A percentile compares a stretch with the other conserved stretches of the same genome.
phyloP scores from a whole-genome alignment of 2,113 vertebrate species.

The Propithecus coquereli region DNA sequence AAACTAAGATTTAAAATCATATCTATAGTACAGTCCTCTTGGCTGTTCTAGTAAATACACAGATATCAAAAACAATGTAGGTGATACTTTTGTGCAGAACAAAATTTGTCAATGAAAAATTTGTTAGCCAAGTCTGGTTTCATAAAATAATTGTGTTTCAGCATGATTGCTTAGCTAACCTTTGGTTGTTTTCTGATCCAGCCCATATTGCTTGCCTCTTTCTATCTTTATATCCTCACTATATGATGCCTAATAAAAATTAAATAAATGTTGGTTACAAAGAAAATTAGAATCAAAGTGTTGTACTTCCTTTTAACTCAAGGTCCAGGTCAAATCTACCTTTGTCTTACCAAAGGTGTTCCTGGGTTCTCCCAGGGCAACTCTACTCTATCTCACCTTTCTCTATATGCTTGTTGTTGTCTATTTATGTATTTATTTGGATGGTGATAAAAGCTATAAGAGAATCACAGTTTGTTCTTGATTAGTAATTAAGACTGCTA shows the following conservation, averaged over 20 bases:
- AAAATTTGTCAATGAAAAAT: conserved; percentile 89
- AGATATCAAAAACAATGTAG: conserved; percentile 91
- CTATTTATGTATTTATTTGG: neutral
- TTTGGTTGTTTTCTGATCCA: conserved; percentile 70
- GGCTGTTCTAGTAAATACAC: conserved; percentile 93
- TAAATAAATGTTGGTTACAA: neutral
- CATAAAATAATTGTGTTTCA: conserved; percentile 76
- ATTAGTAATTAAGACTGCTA: neutral
- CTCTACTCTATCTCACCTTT: neutral
- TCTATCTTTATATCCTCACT: neutral
- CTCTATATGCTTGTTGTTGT: neutral
- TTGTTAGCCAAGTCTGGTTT: conserved; percentile 77
- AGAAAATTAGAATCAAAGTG: neutral
- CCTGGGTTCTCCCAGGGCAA: neutral
- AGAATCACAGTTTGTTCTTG: neutral
- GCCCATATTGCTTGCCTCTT: neutral
- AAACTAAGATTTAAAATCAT: conserved; percentile 84
- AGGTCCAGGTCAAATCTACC: neutral
- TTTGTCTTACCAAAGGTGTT: neutral
- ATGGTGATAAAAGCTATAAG: neutral
- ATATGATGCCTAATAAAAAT: neutral
- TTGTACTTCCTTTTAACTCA: neutral
- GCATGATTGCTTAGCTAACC: conserved; percentile 75
- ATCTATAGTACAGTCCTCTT: conserved; percentile 89
- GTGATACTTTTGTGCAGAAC: conserved; percentile 88